phyloP scores from a whole-genome alignment of 2,888 invertebrate genomes.

The Azorinus chamasolen region DNA sequence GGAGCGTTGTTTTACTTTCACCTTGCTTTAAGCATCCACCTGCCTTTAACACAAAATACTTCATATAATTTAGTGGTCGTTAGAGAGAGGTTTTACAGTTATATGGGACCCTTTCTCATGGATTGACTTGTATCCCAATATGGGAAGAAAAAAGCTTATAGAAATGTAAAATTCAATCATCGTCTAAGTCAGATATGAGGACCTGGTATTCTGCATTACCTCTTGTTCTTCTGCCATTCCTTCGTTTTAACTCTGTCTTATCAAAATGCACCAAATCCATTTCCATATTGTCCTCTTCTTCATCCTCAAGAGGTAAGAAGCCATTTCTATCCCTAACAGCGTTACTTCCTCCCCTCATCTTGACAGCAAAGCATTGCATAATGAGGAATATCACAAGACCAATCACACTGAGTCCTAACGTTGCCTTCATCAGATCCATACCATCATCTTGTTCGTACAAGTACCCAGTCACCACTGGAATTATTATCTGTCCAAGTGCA shows the following conservation, averaged over 20 bases:
- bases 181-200: constrained; percentile 55
- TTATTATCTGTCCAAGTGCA: constrained; percentile 86
- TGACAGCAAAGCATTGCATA: constrained; percentile 83
- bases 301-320: constrained; percentile 73
- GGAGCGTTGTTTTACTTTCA: no score
- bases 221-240: constrained; percentile 24
- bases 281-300: constrained; percentile 71
- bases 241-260: constrained; percentile 44
- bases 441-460: constrained; percentile 82
- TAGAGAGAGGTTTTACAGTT: no score
- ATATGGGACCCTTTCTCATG: no score
- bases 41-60: no score
- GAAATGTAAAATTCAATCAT: no score
- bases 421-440: constrained; percentile 85
- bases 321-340: constrained; percentile 64
- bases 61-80: no score
- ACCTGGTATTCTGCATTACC: constrained; percentile 49
- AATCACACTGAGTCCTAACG: constrained; percentile 77
- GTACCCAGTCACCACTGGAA: constrained; percentile 85
- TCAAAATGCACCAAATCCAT: constrained; percentile 66
- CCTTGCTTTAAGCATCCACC: no score
- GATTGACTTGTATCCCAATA: no score
- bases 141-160: no score
- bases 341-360: constrained; percentile 32
- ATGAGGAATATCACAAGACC: constrained; percentile 79